Conservation (phyloP, 2,113 vertebrate genomes). For the Apteryx owenii region DNA sequence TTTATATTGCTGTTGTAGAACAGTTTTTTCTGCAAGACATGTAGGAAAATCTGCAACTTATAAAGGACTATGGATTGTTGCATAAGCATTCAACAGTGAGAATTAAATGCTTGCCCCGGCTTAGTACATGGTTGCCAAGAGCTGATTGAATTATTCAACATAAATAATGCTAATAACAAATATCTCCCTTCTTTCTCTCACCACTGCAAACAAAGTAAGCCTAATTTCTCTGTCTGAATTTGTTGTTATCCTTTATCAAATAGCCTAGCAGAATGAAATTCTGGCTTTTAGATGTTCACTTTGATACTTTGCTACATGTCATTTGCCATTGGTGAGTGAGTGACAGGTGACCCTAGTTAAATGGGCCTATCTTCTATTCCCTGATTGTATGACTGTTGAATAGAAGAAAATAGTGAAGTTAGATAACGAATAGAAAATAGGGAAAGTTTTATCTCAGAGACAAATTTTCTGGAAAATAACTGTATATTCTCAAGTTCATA, state of each 20-base stretch:
- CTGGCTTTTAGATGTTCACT: neutral
- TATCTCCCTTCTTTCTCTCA: neutral
- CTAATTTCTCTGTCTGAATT: neutral
- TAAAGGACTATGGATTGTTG: neutral
- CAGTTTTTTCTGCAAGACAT: neutral
- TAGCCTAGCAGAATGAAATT: neutral
- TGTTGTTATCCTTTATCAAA: neutral
- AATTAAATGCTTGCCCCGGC: neutral
- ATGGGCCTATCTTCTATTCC: neutral
- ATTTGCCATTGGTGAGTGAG: neutral
- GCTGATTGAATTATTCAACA: neutral
- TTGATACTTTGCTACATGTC: neutral
- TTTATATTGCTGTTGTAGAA: neutral
- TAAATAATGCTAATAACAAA: neutral
- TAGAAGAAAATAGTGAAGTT: neutral
- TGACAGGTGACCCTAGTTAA: neutral
- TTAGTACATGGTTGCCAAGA: neutral
- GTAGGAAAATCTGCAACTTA: neutral
- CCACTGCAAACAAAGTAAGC: neutral
- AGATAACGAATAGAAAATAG: neutral
- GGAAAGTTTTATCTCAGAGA: neutral
- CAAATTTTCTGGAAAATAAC: neutral
- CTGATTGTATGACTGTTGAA: neutral
- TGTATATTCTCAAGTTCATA: neutral
- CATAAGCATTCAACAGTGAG: neutral